These are phyloP conservation scores for Chamaea fasciata DNA, from an alignment of 2,113 vertebrate species.

Conservation along the genomic window DNA sequence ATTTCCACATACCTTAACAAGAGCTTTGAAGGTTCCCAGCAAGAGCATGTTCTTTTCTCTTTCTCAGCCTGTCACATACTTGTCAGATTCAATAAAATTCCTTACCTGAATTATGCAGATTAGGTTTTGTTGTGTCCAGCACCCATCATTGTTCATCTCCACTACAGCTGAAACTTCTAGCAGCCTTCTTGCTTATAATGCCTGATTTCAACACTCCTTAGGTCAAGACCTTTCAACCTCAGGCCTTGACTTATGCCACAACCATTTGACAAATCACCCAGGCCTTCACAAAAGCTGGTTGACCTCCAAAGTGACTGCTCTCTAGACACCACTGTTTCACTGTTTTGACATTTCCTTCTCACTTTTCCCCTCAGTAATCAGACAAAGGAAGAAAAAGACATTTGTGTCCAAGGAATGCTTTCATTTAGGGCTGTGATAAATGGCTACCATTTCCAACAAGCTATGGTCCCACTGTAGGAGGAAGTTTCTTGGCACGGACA, in stretches of 20 bases:
- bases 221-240: conserved; percentile 99
- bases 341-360: conserved; percentile 87
- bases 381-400: conserved; percentile 94
- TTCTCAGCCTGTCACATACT: conserved; percentile 91
- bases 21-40: conserved; percentile 80
- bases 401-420: conserved; percentile 92
- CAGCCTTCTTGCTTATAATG: conserved; percentile 79
- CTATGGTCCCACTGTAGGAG: conserved; percentile 76
- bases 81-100: conserved; percentile 98
- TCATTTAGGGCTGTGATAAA: conserved; percentile 96
- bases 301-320: conserved; percentile 84
- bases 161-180: conserved; percentile 85
- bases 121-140: conserved; percentile 82
- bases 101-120: conserved; percentile 99
- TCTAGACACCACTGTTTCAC: conserved; percentile 80
- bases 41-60: conserved; percentile 75
- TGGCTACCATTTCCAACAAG: conserved; percentile 86
- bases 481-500: conserved; percentile 78
- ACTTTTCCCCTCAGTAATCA: conserved; percentile 84
- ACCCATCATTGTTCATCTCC: conserved; percentile 87
- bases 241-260: conserved; percentile 98
- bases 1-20: conserved; percentile 87
- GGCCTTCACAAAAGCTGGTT: conserved; percentile 85
- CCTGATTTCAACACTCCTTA: conserved; percentile 87
- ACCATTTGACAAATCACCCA: conserved; percentile 92